These are phyloP conservation scores for Drosophila parthenogenetica DNA, from an alignment of 2,888 invertebrate species.

Conservation along the genomic window DNA sequence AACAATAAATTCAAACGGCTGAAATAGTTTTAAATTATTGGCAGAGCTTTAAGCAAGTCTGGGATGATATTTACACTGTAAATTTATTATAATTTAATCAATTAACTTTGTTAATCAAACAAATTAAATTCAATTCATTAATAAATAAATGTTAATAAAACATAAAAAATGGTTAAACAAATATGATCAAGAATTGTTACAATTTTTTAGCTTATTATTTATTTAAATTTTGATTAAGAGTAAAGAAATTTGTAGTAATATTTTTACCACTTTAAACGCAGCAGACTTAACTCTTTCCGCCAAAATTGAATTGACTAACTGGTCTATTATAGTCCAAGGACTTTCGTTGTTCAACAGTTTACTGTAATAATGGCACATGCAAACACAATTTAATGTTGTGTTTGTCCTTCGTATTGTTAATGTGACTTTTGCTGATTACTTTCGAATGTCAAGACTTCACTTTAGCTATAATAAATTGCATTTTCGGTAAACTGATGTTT, in stretches of 20 bases:
- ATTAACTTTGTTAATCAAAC: neutral
- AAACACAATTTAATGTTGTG: conserved; percentile 31
- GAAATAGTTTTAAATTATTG: conserved; percentile 25
- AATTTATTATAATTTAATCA: too few relatives aligned
- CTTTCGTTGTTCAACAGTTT: conserved; percentile 45
- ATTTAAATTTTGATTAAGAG: neutral
- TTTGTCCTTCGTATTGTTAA: neutral
- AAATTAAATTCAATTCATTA: too few relatives aligned
- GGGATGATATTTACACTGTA: neutral
- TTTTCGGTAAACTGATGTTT: conserved; percentile 60
- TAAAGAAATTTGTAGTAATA: conserved; percentile 11
- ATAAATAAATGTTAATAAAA: too few relatives aligned
- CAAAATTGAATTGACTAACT: conserved; percentile 8
- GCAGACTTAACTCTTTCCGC: conserved; percentile 37
- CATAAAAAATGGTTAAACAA: too few relatives aligned
- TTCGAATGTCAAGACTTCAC: conserved; percentile 24
- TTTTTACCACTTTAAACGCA: conserved; percentile 57
- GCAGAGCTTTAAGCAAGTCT: neutral
- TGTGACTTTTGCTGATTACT: conserved; percentile 16
- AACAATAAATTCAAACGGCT: conserved; percentile 34
- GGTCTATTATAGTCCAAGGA: conserved; percentile 21
- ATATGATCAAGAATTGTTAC: too few relatives aligned
- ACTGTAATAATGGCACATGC: conserved; percentile 61
- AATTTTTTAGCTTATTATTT: too few relatives aligned
- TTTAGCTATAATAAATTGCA: conserved; percentile 45